Conservation (phyloP, 1,140 invertebrate species). For the Anastrepha ludens region DNA sequence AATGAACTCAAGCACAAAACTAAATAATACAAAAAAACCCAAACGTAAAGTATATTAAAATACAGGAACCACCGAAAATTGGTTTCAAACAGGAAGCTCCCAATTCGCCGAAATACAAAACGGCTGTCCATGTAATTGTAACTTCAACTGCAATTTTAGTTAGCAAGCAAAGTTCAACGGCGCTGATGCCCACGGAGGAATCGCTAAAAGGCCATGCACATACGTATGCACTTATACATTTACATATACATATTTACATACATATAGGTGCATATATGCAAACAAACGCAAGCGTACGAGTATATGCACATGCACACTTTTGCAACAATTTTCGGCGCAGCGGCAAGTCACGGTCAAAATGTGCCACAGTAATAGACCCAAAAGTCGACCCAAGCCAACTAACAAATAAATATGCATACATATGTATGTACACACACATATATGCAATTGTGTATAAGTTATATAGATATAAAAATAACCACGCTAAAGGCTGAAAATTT, state of each 20-base stretch:
- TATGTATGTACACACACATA: neutral
- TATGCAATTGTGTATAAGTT: neutral
- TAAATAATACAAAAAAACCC: neutral
- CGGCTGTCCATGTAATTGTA: conserved; percentile 41
- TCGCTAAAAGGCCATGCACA: conserved; percentile 26
- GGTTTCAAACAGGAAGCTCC: conserved; percentile 17
- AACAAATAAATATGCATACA: neutral
- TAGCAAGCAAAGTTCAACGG: conserved; percentile 25
- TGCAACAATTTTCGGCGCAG: conserved; percentile 18
- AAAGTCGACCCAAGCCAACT: conserved; percentile 38
- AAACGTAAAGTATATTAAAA: neutral
- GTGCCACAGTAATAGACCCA: conserved; percentile 43
- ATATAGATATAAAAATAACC: conserved; percentile 9
- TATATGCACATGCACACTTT: neutral
- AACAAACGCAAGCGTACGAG: neutral
- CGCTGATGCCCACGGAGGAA: conserved; percentile 25
- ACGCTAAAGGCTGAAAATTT: neutral
- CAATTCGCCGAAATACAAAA: conserved; percentile 46
- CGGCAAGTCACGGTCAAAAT: conserved; percentile 42
- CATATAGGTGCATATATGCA: neutral
- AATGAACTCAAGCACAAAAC: neutral
- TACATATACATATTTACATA: neutral
- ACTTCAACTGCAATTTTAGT: conserved; percentile 40
- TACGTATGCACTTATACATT: neutral
- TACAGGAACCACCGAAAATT: conserved; percentile 29